phyloP scores from a whole-genome alignment of 2,113 vertebrate genomes.

The Benitochromis conjunctus region DNA sequence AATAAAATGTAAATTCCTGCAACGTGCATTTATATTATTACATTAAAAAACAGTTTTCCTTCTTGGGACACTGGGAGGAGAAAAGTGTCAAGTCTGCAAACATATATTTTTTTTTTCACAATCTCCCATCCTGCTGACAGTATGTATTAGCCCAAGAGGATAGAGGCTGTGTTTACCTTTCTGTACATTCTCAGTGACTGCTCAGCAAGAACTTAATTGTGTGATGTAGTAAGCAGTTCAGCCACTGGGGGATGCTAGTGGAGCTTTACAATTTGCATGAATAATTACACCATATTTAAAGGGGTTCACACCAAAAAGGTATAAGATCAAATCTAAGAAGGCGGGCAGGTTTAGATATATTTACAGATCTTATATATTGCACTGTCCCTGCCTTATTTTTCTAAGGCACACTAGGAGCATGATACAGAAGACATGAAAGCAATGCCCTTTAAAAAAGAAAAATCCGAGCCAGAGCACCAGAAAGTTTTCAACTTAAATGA shows the following conservation, averaged over 20 bases:
- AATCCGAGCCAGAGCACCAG: not conserved
- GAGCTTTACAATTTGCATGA: not conserved
- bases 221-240: not conserved
- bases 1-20: not conserved
- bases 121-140: not conserved
- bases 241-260: not conserved
- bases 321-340: not conserved
- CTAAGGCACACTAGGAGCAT: not conserved
- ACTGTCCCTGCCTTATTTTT: not conserved
- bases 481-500: not conserved
- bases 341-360: not conserved
- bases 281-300: not conserved
- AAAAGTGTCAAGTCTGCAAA: not conserved
- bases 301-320: not conserved
- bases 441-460: not conserved
- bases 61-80: not conserved
- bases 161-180: not conserved
- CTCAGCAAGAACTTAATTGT: not conserved
- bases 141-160: not conserved
- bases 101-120: not conserved
- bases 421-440: not conserved
- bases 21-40: not conserved
- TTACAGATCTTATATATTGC: not conserved
- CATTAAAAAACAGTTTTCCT: not conserved
- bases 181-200: not conserved